Percentiles rank a stretch among this genome's conserved stretches.
Evolutionary conservation across 2,113 vertebrate genomes (phyloP).

Genomic region (Xiphias gladius): DNA sequence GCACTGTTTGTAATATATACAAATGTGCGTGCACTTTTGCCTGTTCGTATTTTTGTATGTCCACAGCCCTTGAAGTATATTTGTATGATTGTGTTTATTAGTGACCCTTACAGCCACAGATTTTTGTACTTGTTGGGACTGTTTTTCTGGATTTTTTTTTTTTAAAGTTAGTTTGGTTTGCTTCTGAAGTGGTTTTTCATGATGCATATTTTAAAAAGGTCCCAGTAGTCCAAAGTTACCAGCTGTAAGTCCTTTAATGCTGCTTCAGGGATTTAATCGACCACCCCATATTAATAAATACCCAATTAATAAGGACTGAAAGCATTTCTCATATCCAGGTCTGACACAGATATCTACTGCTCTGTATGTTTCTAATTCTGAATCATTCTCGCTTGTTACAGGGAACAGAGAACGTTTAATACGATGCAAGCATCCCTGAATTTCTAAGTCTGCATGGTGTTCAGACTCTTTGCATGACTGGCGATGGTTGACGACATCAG

Average conservation of each 20-base stretch:
- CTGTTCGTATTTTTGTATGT: not conserved
- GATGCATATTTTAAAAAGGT: conserved; percentile 12
- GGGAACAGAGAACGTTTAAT: not conserved
- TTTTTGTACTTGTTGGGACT: not conserved
- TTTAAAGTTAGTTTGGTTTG: not conserved
- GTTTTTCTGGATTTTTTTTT: not conserved
- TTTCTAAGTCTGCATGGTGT: not conserved
- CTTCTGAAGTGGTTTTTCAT: not conserved
- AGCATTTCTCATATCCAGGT: not conserved
- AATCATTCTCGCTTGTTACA: not conserved
- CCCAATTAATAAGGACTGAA: not conserved
- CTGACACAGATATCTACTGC: not conserved
- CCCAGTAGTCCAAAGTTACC: too few relatives aligned
- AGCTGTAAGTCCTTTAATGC: not conserved
- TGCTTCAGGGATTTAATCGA: too few relatives aligned
- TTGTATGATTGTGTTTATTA: not conserved
- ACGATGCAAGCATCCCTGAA: not conserved
- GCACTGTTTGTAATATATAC: not conserved
- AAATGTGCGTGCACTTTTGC: not conserved
- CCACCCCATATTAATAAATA: not conserved
- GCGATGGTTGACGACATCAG: conserved; percentile 12
- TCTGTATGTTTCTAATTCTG: not conserved
- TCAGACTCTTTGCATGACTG: conserved; percentile 1
- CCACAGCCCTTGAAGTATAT: not conserved
- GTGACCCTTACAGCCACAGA: not conserved